These are phyloP conservation scores for Oophaga pumilio DNA, from an alignment of 2,113 vertebrate genomes.

Conservation along the genomic window DNA sequence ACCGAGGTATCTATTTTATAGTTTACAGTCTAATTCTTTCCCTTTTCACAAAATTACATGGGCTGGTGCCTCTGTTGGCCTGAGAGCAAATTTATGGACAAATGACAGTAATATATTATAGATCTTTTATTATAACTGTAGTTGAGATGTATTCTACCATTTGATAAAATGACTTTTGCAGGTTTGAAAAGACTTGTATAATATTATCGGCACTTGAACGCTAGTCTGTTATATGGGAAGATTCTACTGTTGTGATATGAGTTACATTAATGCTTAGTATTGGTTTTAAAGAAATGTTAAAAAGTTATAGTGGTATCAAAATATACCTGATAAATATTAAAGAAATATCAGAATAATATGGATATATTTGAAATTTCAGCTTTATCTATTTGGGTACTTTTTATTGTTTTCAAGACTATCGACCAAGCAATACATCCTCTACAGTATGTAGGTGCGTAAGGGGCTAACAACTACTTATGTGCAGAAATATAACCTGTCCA, in stretches of 20 bases:
- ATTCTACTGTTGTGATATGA: constrained; percentile 54
- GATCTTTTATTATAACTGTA: constrained; percentile 74
- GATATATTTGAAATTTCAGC: too few species aligned
- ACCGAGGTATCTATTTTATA: constrained; percentile 73
- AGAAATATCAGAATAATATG: neutral
- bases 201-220: constrained; percentile 64
- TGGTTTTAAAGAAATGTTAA: neutral
- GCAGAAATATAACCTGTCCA: too few species aligned
- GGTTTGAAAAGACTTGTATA: constrained; percentile 62
- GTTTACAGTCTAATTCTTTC: constrained; percentile 77
- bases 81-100: constrained; percentile 71
- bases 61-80: constrained; percentile 82
- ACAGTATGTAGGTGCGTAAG: too few species aligned
- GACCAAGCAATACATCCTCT: too few species aligned
- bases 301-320: neutral
- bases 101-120: constrained; percentile 75
- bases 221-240: constrained; percentile 60
- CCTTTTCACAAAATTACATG: constrained; percentile 83
- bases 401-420: too few species aligned
- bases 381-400: too few species aligned
- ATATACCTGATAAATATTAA: neutral
- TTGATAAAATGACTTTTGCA: constrained; percentile 67
- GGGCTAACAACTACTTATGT: too few species aligned
- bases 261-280: neutral
- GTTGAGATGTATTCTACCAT: constrained; percentile 69